These are phyloP conservation scores for Tricholauxania praeusta DNA, from an alignment of 2,888 invertebrate species.

Conservation along the genomic window DNA sequence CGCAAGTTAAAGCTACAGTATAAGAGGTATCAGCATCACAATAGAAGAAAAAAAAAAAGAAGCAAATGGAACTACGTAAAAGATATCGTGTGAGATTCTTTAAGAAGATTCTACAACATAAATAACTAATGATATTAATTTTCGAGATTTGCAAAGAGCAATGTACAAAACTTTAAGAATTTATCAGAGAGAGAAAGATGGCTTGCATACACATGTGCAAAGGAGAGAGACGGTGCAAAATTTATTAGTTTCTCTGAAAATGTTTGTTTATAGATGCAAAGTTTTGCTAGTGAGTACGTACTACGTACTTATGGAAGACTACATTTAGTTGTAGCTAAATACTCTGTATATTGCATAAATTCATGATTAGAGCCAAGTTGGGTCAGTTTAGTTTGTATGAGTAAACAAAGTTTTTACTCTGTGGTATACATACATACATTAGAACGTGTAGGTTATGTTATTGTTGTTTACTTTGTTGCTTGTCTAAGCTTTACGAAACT, in stretches of 20 bases:
- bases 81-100: conserved; percentile 22
- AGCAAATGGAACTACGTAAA: background rate
- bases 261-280: too few relatives aligned
- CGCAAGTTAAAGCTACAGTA: conserved; percentile 6
- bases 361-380: background rate
- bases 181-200: background rate
- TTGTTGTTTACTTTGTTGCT: background rate
- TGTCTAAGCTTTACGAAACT: conserved; percentile 29
- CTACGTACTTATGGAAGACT: background rate
- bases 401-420: conserved; percentile 4
- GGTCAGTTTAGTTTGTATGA: conserved; percentile 5
- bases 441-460: conserved; percentile 33
- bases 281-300: background rate
- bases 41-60: background rate
- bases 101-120: conserved; percentile 20
- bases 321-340: too few relatives aligned
- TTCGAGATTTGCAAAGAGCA: background rate
- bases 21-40: background rate
- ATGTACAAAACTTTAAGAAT: conserved; percentile 1
- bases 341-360: conserved; percentile 19
- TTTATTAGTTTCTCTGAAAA: too few relatives aligned
- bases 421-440: conserved; percentile 3
- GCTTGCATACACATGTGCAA: too few relatives aligned
- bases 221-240: too few relatives aligned
- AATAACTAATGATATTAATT: conserved; percentile 19